These are phyloP conservation scores for Labeo rohita DNA, from an alignment of 2,113 vertebrate species.

Conservation along the genomic window DNA sequence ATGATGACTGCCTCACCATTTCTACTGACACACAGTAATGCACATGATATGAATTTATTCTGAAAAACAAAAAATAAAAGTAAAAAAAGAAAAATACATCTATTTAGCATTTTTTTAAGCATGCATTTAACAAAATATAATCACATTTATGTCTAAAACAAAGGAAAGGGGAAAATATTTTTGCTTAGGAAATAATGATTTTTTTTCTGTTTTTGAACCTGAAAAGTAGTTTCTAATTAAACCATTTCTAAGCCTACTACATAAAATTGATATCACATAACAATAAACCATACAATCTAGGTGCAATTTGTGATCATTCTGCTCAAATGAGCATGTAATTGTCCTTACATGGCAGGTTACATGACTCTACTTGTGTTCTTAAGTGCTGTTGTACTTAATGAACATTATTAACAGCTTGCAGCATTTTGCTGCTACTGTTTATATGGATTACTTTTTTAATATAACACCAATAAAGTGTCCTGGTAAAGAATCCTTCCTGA, in stretches of 20 bases:
- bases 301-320: constrained; percentile 4
- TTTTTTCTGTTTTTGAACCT: neutral
- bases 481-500: neutral
- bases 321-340: neutral
- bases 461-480: neutral
- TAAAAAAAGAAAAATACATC: no score
- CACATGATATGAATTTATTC: no score
- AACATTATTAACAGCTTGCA: neutral
- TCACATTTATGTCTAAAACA: no score
- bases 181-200: no score
- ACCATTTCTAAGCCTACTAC: neutral
- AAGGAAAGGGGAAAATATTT: no score
- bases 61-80: no score
- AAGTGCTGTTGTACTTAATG: neutral
- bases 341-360: neutral
- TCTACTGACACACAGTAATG: no score
- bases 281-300: neutral
- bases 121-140: no score
- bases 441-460: neutral
- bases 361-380: neutral
- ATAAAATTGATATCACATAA: neutral
- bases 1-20: no score
- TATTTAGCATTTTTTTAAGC: no score
- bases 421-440: neutral
- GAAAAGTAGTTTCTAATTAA: neutral